Conservation (phyloP, 2,113 vertebrate genomes). For the Heloderma charlesbogerti region DNA sequence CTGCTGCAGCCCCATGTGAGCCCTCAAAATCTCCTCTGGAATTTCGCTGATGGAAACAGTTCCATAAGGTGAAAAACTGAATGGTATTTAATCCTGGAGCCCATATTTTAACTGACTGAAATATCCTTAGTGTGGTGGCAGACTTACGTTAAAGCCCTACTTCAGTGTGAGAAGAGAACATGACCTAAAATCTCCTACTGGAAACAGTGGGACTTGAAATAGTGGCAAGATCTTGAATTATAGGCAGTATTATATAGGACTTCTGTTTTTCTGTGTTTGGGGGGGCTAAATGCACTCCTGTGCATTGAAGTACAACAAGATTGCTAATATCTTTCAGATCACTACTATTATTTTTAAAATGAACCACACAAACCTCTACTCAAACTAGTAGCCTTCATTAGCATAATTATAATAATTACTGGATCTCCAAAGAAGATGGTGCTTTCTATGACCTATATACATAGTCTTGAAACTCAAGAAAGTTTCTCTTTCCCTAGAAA, state of each 20-base stretch:
- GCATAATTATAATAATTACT: conserved; percentile 18
- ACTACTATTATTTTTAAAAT: conserved; percentile 2
- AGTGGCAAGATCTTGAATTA: background rate
- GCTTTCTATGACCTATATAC: conserved; percentile 8
- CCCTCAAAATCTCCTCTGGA: too few relatives aligned
- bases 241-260: background rate
- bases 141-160: background rate
- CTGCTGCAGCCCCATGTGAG: too few relatives aligned
- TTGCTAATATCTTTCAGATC: background rate
- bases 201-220: background rate
- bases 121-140: background rate
- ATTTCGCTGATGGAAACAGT: too few relatives aligned
- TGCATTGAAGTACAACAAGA: background rate
- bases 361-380: background rate
- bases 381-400: conserved; percentile 43
- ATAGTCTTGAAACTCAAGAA: conserved; percentile 16
- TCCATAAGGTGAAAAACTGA: too few relatives aligned
- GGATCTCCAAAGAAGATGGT: background rate
- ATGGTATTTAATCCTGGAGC: background rate
- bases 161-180: background rate
- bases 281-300: background rate
- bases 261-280: background rate
- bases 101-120: background rate
- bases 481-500: background rate
- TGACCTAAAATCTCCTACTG: background rate